These are phyloP conservation scores for Coregonus ussuriensis DNA, from an alignment of 2,797 vertebrate species.

Conservation along the genomic window DNA sequence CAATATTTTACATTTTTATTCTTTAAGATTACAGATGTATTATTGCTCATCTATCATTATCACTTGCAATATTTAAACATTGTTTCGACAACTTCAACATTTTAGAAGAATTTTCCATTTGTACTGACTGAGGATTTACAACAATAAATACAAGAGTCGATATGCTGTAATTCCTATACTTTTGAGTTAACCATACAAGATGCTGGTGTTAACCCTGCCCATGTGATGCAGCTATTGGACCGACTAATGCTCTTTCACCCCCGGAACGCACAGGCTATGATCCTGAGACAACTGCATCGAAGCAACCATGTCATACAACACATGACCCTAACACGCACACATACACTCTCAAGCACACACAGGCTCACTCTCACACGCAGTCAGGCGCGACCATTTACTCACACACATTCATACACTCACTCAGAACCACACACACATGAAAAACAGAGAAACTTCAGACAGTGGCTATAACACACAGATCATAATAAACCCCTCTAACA, in stretches of 20 bases:
- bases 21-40: constrained; percentile 88
- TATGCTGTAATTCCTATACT: constrained; percentile 66
- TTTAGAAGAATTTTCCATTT: constrained; percentile 63
- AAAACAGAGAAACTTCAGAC: constrained; percentile 38
- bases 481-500: constrained; percentile 30
- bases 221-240: constrained; percentile 43
- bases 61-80: constrained; percentile 90
- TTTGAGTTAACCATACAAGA: constrained; percentile 72
- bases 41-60: constrained; percentile 98
- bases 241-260: too few relatives aligned
- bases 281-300: constrained; percentile 52
- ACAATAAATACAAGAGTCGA: constrained; percentile 82
- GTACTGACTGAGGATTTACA: constrained; percentile 77
- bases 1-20: constrained; percentile 81
- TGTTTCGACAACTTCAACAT: constrained; percentile 76
- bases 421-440: background rate
- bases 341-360: background rate
- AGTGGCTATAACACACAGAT: too few relatives aligned
- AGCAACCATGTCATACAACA: constrained; percentile 54
- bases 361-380: constrained; percentile 22
- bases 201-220: constrained; percentile 85
- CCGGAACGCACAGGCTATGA: too few relatives aligned
- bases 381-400: constrained; percentile 15
- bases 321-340: constrained; percentile 20
- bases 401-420: constrained; percentile 17